Evolutionary conservation across 1,140 invertebrate genomes (phyloP), one percentile per base, ranked within the genome.

Genomic region (Amphibalanus amphitrite): DNA sequence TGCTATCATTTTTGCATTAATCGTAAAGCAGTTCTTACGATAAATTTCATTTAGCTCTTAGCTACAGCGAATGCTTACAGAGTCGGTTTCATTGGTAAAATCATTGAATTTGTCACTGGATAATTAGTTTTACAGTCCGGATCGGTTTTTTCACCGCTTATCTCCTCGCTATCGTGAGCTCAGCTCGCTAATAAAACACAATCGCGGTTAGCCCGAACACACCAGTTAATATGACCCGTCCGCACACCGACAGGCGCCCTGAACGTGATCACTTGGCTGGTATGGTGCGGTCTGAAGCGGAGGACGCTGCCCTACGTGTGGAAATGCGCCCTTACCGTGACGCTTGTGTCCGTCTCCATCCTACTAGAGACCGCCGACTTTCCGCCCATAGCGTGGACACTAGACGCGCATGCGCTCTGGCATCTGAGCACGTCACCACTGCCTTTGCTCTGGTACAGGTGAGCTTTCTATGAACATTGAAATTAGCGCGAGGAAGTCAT

Each of bases 321-420:
- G 82, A 86, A 89, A 74, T 87, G 92, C 77, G 81, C 87, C 17
- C 80, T 84, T 47, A 90, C 89, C 75, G 86, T 88, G 69, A 73
- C 88, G 30, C 80, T 87, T 1, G 85, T 89, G 28, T 87, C 87
- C 23, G 74, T 86, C 1, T 85, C 89, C 3, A 85, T 93, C 74
- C 74, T 88, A 23, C 82, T 98, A 38, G 96, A 99, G 82, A 75
- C 98, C 25, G 80, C 88, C n/a, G 96, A 98, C 82, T 95, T 95
- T 82, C 87, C 94, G 69, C 95, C 95, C 3, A 78, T 90, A 69
- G 84, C 86, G 47, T 92, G 89, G 87, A 82, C 84, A 4, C 86
- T 97, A 77, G 96, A 99, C 84, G 92, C 92, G 74, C 96, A 99
- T 83, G 88, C 95, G 0, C 82, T 98, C 0, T 99, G 95, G 93